Evolutionary conservation across 2,113 vertebrate species (phyloP).

Genomic region (Ptyas mucosa): DNA sequence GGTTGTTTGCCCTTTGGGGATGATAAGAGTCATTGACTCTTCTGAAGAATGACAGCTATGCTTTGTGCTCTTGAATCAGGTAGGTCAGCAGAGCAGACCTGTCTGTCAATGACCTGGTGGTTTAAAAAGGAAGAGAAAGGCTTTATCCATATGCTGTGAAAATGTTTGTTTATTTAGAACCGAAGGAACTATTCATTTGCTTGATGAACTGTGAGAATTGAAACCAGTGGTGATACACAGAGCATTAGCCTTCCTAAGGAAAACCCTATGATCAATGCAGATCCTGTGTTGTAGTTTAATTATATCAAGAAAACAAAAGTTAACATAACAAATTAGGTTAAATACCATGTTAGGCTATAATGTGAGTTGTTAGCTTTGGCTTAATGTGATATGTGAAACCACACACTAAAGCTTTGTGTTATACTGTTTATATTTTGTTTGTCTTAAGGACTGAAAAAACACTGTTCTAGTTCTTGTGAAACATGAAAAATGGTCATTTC

Average conservation of each 20-base stretch:
- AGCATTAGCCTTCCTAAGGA: background rate
- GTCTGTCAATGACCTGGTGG: rapidly evolving
- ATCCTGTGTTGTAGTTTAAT: background rate
- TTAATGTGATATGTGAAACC: background rate
- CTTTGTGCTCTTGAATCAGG: background rate
- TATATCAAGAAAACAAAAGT: background rate
- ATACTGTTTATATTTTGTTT: background rate
- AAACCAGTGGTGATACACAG: background rate
- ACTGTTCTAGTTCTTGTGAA: background rate
- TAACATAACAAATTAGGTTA: background rate
- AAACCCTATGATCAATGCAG: background rate
- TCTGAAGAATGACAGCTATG: background rate
- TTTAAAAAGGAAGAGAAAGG: rapidly evolving
- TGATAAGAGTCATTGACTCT: background rate
- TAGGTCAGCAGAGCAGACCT: background rate
- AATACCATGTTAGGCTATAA: background rate
- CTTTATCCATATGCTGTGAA: background rate
- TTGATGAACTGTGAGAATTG: background rate
- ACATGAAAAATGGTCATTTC: background rate
- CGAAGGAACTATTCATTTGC: rapidly evolving
- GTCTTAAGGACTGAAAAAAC: background rate
- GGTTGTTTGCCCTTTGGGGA: background rate
- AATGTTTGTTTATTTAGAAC: background rate
- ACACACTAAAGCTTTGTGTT: background rate
- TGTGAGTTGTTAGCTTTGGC: background rate